phyloP scores from a whole-genome alignment of 2,797 vertebrate species.

The Limnodromus scolopaceus region DNA sequence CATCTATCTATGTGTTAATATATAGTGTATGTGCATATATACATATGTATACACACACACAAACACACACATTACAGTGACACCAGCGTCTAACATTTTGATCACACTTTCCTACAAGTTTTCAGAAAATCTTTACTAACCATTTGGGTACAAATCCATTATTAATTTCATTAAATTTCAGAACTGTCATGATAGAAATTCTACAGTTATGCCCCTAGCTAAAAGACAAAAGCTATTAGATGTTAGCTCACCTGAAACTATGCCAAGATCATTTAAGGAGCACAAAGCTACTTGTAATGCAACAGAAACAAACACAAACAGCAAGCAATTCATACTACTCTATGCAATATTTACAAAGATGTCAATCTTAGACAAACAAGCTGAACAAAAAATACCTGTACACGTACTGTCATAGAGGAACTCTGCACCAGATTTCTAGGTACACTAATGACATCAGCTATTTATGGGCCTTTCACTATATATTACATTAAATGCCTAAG shows the following conservation, averaged over 20 bases:
- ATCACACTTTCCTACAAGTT: background rate
- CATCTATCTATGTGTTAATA: background rate
- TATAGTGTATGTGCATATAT: background rate
- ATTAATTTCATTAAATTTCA: background rate
- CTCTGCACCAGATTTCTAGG: background rate
- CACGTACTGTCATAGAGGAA: background rate
- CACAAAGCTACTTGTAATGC: background rate
- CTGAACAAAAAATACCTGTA: background rate
- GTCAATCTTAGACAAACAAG: background rate
- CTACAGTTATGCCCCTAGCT: background rate
- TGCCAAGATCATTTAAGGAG: background rate
- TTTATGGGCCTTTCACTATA: background rate
- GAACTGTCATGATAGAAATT: background rate
- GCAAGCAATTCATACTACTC: background rate
- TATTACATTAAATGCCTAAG: background rate
- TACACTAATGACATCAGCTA: background rate
- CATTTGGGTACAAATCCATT: background rate
- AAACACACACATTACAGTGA: background rate
- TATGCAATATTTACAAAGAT: slow-evolving; percentile 7
- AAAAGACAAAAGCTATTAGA: background rate
- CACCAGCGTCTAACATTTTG: background rate
- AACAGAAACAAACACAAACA: background rate
- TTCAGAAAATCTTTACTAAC: background rate
- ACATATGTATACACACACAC: background rate
- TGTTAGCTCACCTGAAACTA: background rate